phyloP scores from a whole-genome alignment of 2,888 invertebrate species.

The Drosophila mimica region DNA sequence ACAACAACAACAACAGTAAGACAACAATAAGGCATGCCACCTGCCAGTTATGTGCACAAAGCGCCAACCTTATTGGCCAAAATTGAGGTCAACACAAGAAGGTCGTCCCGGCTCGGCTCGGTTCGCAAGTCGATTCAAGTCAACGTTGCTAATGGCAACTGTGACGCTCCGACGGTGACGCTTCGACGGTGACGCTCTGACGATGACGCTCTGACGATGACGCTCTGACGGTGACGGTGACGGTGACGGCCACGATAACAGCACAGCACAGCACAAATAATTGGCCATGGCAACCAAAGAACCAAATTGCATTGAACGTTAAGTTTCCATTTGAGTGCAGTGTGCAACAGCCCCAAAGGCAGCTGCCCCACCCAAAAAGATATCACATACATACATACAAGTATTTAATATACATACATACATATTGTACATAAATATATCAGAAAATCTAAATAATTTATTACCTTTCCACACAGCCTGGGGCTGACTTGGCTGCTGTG shows the following conservation, averaged over 20 bases:
- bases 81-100: slow-evolving; percentile 76
- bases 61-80: slow-evolving; percentile 66
- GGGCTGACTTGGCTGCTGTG: not conserved
- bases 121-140: slow-evolving; percentile 8
- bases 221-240: slow-evolving; percentile 2
- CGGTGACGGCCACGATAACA: slow-evolving; percentile 70
- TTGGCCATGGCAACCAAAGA: slow-evolving; percentile 64
- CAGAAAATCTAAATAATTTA: slow-evolving; percentile 13
- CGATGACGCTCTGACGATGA: slow-evolving; percentile 1
- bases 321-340: slow-evolving; percentile 45
- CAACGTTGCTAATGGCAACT: slow-evolving; percentile 14
- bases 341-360: slow-evolving; percentile 27
- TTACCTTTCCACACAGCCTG: slow-evolving; percentile 5
- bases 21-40: slow-evolving; percentile 38
- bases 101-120: slow-evolving; percentile 55
- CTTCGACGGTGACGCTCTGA: not conserved
- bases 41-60: slow-evolving; percentile 58
- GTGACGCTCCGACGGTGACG: slow-evolving; percentile 29
- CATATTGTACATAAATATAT: not conserved
- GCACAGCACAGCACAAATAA: slow-evolving; percentile 75
- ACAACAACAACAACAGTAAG: slow-evolving; percentile 4
- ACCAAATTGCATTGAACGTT: slow-evolving; percentile 74
- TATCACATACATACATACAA: slow-evolving; percentile 15
- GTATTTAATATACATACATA: not conserved
- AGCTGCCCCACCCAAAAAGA: slow-evolving; percentile 6